Evolutionary conservation across 2,888 invertebrate species (phyloP).

Genomic region (Leptopterna dolabrata): DNA sequence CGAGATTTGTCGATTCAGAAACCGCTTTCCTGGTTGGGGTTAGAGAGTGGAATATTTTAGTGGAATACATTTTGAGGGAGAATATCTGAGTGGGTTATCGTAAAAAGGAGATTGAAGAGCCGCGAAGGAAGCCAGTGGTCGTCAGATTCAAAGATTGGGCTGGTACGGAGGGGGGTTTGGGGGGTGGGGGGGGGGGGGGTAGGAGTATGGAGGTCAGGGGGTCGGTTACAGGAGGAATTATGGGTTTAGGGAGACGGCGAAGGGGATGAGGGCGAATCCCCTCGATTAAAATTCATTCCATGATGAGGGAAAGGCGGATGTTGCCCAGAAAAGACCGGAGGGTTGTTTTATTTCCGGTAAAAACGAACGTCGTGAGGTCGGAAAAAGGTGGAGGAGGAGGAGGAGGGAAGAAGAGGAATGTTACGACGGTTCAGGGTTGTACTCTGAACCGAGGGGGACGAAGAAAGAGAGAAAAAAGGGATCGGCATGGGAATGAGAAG

Average conservation of each 20-base stretch:
- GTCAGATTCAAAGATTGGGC: not conserved
- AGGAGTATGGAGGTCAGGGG: not conserved
- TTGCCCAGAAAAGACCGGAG: not conserved
- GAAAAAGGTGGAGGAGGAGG: not conserved
- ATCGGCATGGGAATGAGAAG: not conserved
- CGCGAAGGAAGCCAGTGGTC: not conserved
- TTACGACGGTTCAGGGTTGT: not conserved
- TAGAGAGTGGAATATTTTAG: no score
- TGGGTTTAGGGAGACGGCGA: not conserved
- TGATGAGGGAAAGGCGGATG: conserved; percentile 28
- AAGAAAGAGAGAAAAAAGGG: not conserved
- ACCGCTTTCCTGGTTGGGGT: no score
- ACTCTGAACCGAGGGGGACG: not conserved
- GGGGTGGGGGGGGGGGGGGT: not conserved
- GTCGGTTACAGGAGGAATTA: not conserved
- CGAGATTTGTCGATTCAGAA: no score
- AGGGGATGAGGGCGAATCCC: not conserved
- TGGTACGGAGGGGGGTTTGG: not conserved
- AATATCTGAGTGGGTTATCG: no score
- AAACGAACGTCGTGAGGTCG: not conserved
- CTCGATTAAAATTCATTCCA: conserved; percentile 38
- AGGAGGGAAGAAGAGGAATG: not conserved
- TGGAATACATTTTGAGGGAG: no score
- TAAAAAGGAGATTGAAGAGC: not conserved
- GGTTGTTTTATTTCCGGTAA: conserved; percentile 33